phyloP scores from a whole-genome alignment of 2,888 invertebrate species.

The Melieria picta region DNA sequence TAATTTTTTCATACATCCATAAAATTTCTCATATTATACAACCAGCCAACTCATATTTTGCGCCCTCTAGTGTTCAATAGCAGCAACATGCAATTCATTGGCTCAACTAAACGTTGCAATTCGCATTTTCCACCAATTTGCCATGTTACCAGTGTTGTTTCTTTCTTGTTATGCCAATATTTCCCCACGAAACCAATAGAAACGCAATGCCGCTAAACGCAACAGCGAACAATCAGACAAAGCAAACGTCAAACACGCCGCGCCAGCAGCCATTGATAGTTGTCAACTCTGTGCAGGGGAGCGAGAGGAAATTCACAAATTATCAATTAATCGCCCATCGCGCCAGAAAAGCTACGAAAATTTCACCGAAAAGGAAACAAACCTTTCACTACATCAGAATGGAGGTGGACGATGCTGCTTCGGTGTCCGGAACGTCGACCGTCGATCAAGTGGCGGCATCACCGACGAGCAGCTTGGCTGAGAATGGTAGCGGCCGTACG shows the following conservation, averaged over 20 bases:
- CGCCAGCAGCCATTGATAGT: constrained; percentile 18
- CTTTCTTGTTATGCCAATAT: too few species aligned
- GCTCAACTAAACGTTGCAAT: too few species aligned
- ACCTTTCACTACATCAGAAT: constrained; percentile 55
- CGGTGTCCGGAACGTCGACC: constrained; percentile 25
- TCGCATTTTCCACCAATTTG: too few species aligned
- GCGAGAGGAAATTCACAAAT: constrained; percentile 14
- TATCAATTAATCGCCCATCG: constrained; percentile 17
- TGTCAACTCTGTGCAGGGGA: constrained; percentile 10
- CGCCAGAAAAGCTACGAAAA: constrained; percentile 46
- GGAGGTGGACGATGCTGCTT: constrained; percentile 52
- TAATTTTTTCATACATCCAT: too few species aligned
- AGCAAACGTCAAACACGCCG: constrained; percentile 26
- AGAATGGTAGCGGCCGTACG: constrained; percentile 24
- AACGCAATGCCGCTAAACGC: constrained; percentile 20
- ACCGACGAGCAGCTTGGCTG: constrained; percentile 18
- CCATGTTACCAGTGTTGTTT: too few species aligned
- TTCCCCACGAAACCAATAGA: neutral
- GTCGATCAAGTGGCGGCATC: constrained; percentile 20
- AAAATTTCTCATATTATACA: too few species aligned
- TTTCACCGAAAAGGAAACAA: constrained; percentile 56
- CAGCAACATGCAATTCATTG: too few species aligned
- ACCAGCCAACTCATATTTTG: too few species aligned
- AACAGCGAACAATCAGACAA: constrained; percentile 24
- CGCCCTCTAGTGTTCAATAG: too few species aligned